Base-by-base conservation (phyloP, 1,140 invertebrate species). In the Hesperophylax magnus region DNA sequence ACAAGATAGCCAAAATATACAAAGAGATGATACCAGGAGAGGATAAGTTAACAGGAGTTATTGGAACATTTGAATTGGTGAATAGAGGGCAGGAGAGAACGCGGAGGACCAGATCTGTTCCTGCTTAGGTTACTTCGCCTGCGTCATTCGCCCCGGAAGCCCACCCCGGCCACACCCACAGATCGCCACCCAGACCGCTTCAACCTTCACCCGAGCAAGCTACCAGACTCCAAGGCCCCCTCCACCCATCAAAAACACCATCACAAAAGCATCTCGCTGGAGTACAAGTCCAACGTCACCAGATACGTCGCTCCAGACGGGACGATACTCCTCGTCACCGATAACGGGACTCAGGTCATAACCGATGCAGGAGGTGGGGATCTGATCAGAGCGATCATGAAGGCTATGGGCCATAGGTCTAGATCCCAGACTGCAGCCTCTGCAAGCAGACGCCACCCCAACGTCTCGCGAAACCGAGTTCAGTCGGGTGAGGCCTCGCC, bases 341-440 rank as follows among this genome's bases (percentile, higher is more conserved):
- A 89, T 86, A 90, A 90, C 81, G 89, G 89, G 80, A 90, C 89
- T 54, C 84, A 89, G 84, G 88, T 90, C 87, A 88, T 90, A 86
- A 90, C 88, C 3, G 87, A 88, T 77, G 87, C 88, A 75, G 89
- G 88, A 63, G 89, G 89, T 81, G 89, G 88, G 79, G 89, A 88
- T 85, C 86, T 90, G 76, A 88, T 90, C 83, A 88, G 88, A 84
- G 88, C 87, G 78, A 88, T 88, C 85, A 88, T 90, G 85, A 84
- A 56, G 18, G 80, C 88, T 87, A 84, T 82, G 81, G 76, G 81
- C 0, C 83, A 82, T 86, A 89, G 88, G 87, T 88, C 88, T 85
- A 88, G 88, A 80, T 86, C 88, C 86, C 86, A 74, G 15, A 58
- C 81, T 34, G 61, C 81, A 14, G 77, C 87, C 83, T 87, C 87